Percentiles rank a stretch among this genome's conserved stretches.
These are phyloP conservation scores for Eupleurogrammus muticus DNA, from an alignment of 2,797 vertebrate genomes.

Conservation along the genomic window DNA sequence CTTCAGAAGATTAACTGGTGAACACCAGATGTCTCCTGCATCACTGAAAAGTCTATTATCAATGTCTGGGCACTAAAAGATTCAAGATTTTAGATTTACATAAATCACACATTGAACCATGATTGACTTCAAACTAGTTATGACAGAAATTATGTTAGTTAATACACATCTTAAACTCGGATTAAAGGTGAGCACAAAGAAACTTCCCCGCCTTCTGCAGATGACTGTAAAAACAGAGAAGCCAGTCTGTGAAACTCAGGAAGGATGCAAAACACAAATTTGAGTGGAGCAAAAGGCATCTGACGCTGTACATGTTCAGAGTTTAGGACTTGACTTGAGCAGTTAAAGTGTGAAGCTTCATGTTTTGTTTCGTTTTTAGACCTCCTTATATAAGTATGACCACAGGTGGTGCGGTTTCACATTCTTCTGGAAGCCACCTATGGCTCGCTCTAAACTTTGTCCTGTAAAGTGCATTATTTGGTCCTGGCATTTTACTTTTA, in stretches of 20 bases:
- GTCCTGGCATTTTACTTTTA: not conserved
- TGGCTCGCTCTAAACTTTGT: not conserved
- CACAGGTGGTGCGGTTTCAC: conserved; percentile 34
- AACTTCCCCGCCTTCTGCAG: too few relatives aligned
- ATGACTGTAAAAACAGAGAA: not conserved
- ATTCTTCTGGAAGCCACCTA: not conserved
- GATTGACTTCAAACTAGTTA: not conserved
- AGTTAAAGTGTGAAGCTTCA: not conserved
- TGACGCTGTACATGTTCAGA: not conserved
- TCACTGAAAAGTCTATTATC: not conserved
- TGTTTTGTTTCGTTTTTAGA: not conserved
- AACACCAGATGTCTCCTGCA: not conserved
- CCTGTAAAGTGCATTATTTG: not conserved
- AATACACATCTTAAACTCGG: not conserved
- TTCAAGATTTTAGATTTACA: too few relatives aligned
- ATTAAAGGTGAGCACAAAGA: too few relatives aligned
- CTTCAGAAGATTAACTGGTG: not conserved
- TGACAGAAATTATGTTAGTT: not conserved
- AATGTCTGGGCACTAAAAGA: not conserved
- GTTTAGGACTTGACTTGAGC: not conserved
- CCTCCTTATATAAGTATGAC: not conserved
- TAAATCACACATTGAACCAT: not conserved
- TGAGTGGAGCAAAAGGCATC: too few relatives aligned
- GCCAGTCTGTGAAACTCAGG: not conserved
- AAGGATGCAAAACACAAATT: not conserved